These are phyloP conservation scores for Hydriomena furcata DNA, from an alignment of 2,888 invertebrate genomes.

Conservation along the genomic window DNA sequence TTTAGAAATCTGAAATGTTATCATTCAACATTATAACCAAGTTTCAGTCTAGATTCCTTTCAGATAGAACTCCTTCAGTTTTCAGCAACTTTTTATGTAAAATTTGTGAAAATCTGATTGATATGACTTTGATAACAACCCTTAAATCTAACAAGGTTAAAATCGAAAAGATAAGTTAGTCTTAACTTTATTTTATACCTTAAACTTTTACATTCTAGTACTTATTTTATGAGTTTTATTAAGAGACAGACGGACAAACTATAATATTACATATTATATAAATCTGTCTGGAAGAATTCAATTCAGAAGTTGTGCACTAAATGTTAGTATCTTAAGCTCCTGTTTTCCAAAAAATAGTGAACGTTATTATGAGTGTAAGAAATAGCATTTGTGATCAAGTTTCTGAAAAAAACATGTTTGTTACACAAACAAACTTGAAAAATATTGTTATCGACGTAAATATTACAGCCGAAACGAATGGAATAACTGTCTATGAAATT, in stretches of 20 bases:
- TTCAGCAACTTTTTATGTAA: conserved; percentile 18
- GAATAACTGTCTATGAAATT: too few relatives aligned
- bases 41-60: conserved; percentile 7
- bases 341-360: too few relatives aligned
- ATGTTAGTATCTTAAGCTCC: too few relatives aligned
- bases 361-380: too few relatives aligned
- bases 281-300: conserved; percentile 4
- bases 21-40: conserved; percentile 8
- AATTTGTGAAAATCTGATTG: conserved; percentile 18
- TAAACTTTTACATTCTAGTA: conserved; percentile 8
- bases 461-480: too few relatives aligned
- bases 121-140: conserved; percentile 20
- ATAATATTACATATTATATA: not conserved
- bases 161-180: conserved; percentile 12
- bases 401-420: too few relatives aligned
- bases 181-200: conserved; percentile 16
- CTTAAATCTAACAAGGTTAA: conserved; percentile 12
- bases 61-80: not conserved
- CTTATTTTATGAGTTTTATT: conserved; percentile 1
- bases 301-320: too few relatives aligned
- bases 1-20: not conserved
- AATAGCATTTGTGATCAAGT: too few relatives aligned
- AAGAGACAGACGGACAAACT: conserved; percentile 4
- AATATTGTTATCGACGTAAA: too few relatives aligned
- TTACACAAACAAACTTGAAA: too few relatives aligned